A percentile compares a stretch with the other conserved stretches of the same genome.
phyloP scores from a whole-genome alignment of 2,113 vertebrate species.

The Butorides virescens region DNA sequence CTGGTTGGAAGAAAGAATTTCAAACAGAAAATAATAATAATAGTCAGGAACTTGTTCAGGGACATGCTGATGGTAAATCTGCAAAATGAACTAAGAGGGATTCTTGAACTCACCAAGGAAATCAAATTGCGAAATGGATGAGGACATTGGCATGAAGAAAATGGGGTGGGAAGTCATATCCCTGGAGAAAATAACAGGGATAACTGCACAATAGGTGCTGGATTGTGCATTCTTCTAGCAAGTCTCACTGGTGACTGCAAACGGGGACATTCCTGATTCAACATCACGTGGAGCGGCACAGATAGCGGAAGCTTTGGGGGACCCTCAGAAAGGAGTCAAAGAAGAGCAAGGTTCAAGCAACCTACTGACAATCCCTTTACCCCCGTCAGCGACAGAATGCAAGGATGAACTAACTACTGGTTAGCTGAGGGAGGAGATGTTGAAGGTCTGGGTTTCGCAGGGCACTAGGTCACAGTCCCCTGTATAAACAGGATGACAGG shows the following conservation, averaged over 20 bases:
- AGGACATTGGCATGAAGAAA: constrained; percentile 47
- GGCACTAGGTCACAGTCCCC: not conserved
- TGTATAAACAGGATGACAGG: constrained; percentile 9
- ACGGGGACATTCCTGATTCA: not conserved
- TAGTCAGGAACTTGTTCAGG: not conserved
- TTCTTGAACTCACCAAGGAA: constrained; percentile 38
- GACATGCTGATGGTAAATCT: not conserved
- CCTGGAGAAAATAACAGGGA: constrained; percentile 20
- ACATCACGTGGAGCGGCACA: not conserved
- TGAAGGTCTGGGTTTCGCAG: not conserved
- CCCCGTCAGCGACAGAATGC: not conserved
- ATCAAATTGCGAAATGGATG: constrained; percentile 39
- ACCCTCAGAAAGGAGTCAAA: not conserved
- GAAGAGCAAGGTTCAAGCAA: not conserved
- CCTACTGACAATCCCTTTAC: not conserved
- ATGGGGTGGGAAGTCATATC: constrained; percentile 22
- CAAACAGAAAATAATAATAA: not conserved
- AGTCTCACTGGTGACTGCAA: not conserved
- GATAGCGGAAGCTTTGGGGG: not conserved
- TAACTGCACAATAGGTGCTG: not conserved
- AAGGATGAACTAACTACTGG: not conserved
- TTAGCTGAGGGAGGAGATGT: not conserved
- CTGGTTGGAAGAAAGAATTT: not conserved
- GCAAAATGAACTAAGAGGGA: not conserved
- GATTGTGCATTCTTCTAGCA: not conserved